Conservation (phyloP, 2,888 invertebrate genomes). For the Diadegma fenestrale region DNA sequence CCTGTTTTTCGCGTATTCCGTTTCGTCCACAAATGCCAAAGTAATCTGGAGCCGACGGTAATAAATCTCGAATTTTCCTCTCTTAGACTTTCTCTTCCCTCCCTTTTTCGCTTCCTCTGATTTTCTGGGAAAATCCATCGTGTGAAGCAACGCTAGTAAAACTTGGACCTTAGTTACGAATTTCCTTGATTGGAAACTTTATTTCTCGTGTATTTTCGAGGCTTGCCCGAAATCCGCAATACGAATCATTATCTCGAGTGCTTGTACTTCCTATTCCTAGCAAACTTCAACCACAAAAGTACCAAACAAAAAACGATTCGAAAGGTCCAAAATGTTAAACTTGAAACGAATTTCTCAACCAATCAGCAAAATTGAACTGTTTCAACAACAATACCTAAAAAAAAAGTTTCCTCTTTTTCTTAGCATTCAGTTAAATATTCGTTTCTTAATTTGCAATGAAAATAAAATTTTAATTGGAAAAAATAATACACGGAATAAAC, state of each 20-base stretch:
- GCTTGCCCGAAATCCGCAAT: neutral
- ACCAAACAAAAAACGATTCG: neutral
- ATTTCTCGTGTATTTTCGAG: conserved; percentile 17
- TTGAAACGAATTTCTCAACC: neutral
- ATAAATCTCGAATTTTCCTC: conserved; percentile 61
- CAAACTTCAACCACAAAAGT: conserved; percentile 13
- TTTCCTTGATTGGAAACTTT: conserved; percentile 64
- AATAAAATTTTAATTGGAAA: neutral
- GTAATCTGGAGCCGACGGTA: conserved; percentile 58
- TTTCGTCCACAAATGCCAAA: conserved; percentile 50
- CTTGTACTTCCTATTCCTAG: conserved; percentile 10
- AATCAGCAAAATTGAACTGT: neutral
- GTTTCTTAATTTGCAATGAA: neutral
- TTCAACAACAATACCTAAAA: neutral
- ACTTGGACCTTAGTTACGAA: conserved; percentile 55
- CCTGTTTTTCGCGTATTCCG: conserved; percentile 16
- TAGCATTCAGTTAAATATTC: neutral
- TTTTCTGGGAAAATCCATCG: conserved; percentile 4
- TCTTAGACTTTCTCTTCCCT: conserved; percentile 9
- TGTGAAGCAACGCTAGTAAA: conserved; percentile 35
- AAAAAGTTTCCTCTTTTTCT: neutral
- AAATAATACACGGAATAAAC: neutral
- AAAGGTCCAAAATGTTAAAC: neutral
- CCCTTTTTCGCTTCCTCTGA: neutral
- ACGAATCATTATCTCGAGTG: conserved; percentile 51